These are phyloP conservation scores for Phalanger gymnotis DNA, from an alignment of 2,797 vertebrate genomes.

Conservation along the genomic window DNA sequence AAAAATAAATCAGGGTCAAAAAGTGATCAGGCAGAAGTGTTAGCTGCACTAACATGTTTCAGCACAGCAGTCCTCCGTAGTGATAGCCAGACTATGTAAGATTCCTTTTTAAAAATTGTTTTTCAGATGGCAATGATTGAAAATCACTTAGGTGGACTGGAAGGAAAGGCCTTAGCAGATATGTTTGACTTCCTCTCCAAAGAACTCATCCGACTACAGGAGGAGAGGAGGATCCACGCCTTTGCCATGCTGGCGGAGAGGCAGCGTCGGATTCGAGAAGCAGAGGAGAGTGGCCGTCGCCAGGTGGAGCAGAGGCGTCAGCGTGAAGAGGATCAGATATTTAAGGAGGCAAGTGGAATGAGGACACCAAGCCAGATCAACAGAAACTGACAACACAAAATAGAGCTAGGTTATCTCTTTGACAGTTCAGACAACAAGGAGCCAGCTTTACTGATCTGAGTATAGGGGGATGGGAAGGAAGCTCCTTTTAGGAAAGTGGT, in stretches of 20 bases:
- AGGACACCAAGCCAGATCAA: not conserved
- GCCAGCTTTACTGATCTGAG: not conserved
- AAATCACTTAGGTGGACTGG: constrained; percentile 82
- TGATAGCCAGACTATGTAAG: not conserved
- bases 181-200: constrained; percentile 93
- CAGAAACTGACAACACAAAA: not conserved
- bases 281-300: constrained; percentile 93
- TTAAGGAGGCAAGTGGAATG: constrained; percentile 88
- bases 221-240: constrained; percentile 93
- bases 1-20: not conserved
- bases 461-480: not conserved
- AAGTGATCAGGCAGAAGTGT: not conserved
- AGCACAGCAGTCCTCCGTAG: not conserved
- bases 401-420: not conserved
- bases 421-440: not conserved
- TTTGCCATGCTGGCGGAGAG: constrained; percentile 92
- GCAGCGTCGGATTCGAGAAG: constrained; percentile 90
- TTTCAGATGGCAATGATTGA: constrained; percentile 86
- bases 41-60: not conserved
- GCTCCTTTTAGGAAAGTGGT: not conserved
- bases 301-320: constrained; percentile 90
- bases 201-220: constrained; percentile 93
- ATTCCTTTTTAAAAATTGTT: not conserved
- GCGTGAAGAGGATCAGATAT: constrained; percentile 92
- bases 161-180: constrained; percentile 88